Base-by-base conservation (phyloP, 1,140 invertebrate genomes). In the Euwallacea fornicatus region DNA sequence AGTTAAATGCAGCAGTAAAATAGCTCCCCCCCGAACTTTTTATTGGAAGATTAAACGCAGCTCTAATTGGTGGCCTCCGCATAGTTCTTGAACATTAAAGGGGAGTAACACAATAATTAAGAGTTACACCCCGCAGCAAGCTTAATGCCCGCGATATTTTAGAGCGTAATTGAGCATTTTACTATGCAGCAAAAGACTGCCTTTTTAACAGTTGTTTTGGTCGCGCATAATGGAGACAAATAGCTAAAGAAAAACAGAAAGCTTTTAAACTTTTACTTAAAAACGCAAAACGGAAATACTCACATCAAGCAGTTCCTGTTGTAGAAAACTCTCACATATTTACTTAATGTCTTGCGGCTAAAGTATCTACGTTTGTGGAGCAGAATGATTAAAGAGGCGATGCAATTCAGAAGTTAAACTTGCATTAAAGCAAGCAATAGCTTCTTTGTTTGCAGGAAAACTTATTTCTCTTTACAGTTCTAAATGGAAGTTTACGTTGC, bases 331-430 rank as follows among this genome's bases (percentile, higher is more conserved):
- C 11, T n/a, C 16, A 21, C 54, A 56, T 42, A 21, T 61, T 61
- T 61, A 42, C 59, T 61, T 61, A 61, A 61, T 61, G 33, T 43
- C 11, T 43, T 61, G n/a, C 16, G 59, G 42, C 33, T 15, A 42
- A 61, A 61, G 10, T n/a, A 61, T 41, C 42, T 43, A 15, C 59
- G 59, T 43, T 61, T 41, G 11, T 61, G 11, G 7, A 61, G 59
- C 59, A 61, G 59, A 43, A 61, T 61, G 59, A 61, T 61, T 61
- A 61, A 61, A 61, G 59, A 61, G 59, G 59, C 59, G 33, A 61
- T 61, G 42, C 59, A 61, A 56, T 56, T 56, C 54, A 61, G 59
- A 61, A 61, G 21, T 61, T 61, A 42, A 61, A 61, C 59, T 61
- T 61, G 59, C 59, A 61, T 61, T 61, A 42, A 43, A 43, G 33